Conservation (phyloP, 2,888 invertebrate species). For the Scaptomyza cyrtandrae region DNA sequence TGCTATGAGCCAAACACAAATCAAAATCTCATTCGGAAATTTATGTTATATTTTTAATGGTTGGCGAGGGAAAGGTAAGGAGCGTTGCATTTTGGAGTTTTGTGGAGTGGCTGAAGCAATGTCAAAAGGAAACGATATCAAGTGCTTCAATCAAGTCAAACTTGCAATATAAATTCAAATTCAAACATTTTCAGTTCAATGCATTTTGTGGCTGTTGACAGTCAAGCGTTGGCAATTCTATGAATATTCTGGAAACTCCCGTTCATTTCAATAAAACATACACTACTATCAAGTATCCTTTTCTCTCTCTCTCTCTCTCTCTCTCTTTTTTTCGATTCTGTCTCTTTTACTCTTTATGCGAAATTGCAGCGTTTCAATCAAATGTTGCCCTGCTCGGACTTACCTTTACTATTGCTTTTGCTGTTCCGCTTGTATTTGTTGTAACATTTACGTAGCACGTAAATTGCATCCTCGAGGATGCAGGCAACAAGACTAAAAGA, state of each 20-base stretch:
- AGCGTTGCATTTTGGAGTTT: slow-evolving; percentile 4
- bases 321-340: background rate
- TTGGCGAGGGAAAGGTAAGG: too few relatives aligned
- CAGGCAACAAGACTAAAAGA: slow-evolving; percentile 12
- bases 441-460: slow-evolving; percentile 66
- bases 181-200: slow-evolving; percentile 77
- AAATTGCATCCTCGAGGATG: slow-evolving; percentile 59
- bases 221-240: slow-evolving; percentile 64
- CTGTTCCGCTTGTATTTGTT: slow-evolving; percentile 40
- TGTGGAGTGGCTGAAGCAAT: slow-evolving; percentile 23
- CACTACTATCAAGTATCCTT: slow-evolving; percentile 38
- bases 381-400: slow-evolving; percentile 43
- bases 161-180: slow-evolving; percentile 79
- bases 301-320: slow-evolving; percentile 6
- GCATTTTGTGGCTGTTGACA: slow-evolving; percentile 77
- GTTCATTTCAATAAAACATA: slow-evolving; percentile 31
- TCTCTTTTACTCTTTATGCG: slow-evolving; percentile 5
- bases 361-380: slow-evolving; percentile 70
- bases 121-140: slow-evolving; percentile 72
- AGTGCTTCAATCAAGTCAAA: slow-evolving; percentile 77
- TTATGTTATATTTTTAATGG: background rate
- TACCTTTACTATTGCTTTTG: slow-evolving; percentile 39
- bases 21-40: slow-evolving; percentile 18
- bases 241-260: slow-evolving; percentile 68
- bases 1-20: slow-evolving; percentile 5